Conservation (phyloP, 2,113 vertebrate genomes). For the Oceanodroma tethys region DNA sequence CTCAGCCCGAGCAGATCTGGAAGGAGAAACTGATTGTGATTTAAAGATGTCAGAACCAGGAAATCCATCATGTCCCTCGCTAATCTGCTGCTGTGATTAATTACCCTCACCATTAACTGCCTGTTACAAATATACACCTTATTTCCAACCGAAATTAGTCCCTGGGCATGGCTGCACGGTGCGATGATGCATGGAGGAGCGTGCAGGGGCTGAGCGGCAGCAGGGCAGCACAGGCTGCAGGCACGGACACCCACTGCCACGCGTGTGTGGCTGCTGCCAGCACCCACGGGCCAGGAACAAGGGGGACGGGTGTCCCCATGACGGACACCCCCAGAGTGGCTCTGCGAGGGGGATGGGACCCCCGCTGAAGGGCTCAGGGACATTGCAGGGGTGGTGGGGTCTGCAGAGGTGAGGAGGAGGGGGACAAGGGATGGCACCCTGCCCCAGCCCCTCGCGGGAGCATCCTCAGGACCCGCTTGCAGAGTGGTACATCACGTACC, state of each 20-base stretch:
- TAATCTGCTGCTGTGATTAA: constrained; percentile 30
- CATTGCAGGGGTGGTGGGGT: not conserved
- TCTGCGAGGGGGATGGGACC: not conserved
- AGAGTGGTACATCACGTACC: not conserved
- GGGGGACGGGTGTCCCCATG: accelerated
- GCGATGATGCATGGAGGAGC: not conserved
- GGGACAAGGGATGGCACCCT: not conserved
- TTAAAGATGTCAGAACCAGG: not conserved
- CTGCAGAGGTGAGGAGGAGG: not conserved
- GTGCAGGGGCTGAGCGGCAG: not conserved
- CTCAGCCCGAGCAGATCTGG: not conserved
- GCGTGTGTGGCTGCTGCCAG: accelerated
- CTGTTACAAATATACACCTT: not conserved
- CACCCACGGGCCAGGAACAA: not conserved
- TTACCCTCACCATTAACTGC: not conserved
- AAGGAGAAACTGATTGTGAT: not conserved
- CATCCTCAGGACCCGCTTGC: not conserved
- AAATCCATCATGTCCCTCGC: not conserved
- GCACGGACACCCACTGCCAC: not conserved
- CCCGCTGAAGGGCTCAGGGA: accelerated
- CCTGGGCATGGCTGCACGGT: accelerated
- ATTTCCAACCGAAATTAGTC: not conserved
- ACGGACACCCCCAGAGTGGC: not conserved
- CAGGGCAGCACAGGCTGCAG: not conserved
- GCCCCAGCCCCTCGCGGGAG: not conserved